Evolutionary conservation across 2,888 invertebrate genomes (phyloP), one percentile per base, ranked within the genome.

Genomic region (Apamea sordens): DNA sequence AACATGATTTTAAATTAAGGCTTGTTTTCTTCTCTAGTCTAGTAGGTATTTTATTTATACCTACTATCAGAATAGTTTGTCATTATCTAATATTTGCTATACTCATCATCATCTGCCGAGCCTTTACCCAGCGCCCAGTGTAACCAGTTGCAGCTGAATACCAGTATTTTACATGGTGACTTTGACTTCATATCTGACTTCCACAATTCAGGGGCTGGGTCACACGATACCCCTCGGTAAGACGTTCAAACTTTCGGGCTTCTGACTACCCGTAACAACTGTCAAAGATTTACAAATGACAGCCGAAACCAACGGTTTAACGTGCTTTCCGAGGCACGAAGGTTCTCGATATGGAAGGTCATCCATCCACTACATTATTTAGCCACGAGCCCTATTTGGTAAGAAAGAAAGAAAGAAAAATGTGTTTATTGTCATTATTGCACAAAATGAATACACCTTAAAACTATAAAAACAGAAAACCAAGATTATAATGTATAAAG

Each of bases 1-100:
- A 83, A 84, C 5, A 50, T 73, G 64, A 63, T 80, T 76, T 76
- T 69, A 64, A 77, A 63, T 18, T 32, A 21, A 6, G 5, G n/a
- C 24, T 47, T 59, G 53, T 77, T 72, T 82, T 76, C 11, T n/a
- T 71, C 18, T 71, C 1, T 21, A n/a, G n/a, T n/a, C n/a, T n/a
- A n/a, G n/a, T n/a, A n/a, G n/a, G n/a, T n/a, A n/a, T n/a, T n/a
- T n/a, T n/a, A n/a, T n/a, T n/a, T n/a, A 63, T 24, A 69, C 56
- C 11, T 56, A 24, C 7, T 21, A 13, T 32, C 21, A 8, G 5
- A 28, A 24, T 24, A 32, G 50, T 50, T 50, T 24, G 47, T 69
- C 8, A 5, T 24, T 47, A 28, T 69, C 21, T 50, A 32, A 50
- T 50, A 69, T 47, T 47, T 47, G 21, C 28, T 21, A 28, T 28